Percentiles rank a stretch among this genome's conserved stretches.
Evolutionary conservation across 2,888 invertebrate genomes (phyloP).

Genomic region (Tipula unca): DNA sequence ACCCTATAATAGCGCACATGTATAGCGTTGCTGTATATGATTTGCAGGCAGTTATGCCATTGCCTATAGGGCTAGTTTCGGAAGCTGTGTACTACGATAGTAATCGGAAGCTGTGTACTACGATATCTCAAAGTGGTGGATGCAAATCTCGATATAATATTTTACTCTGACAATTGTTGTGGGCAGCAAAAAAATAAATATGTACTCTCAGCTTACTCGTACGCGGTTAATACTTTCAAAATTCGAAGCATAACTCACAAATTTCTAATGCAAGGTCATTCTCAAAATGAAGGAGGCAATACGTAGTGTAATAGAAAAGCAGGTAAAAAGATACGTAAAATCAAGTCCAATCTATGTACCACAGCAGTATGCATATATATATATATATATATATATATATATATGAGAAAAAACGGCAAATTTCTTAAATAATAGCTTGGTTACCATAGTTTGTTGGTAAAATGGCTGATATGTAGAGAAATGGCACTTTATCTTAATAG

Average conservation of each 20-base stretch:
- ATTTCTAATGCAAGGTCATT: not conserved
- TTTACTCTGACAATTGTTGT: constrained; percentile 32
- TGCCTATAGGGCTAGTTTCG: no score
- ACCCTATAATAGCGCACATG: not conserved
- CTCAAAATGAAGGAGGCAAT: not conserved
- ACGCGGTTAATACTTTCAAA: not conserved
- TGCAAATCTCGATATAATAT: constrained; percentile 27
- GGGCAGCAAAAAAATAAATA: not conserved
- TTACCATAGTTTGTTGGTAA: no score
- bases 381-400: no score
- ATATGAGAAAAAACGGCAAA: no score
- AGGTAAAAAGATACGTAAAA: not conserved
- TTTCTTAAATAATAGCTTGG: no score
- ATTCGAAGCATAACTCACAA: not conserved
- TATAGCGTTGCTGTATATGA: not conserved
- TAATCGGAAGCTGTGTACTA: constrained; percentile 23
- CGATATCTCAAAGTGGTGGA: constrained; percentile 24
- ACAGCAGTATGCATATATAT: not conserved
- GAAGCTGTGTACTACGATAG: not conserved
- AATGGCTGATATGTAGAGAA: no score
- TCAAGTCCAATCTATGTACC: not conserved
- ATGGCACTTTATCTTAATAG: no score
- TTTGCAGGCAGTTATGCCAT: no score
- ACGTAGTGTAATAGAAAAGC: not conserved
- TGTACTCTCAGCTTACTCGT: no score